Conservation (phyloP, 2,797 vertebrate genomes). For the Oophaga sylvatica region DNA sequence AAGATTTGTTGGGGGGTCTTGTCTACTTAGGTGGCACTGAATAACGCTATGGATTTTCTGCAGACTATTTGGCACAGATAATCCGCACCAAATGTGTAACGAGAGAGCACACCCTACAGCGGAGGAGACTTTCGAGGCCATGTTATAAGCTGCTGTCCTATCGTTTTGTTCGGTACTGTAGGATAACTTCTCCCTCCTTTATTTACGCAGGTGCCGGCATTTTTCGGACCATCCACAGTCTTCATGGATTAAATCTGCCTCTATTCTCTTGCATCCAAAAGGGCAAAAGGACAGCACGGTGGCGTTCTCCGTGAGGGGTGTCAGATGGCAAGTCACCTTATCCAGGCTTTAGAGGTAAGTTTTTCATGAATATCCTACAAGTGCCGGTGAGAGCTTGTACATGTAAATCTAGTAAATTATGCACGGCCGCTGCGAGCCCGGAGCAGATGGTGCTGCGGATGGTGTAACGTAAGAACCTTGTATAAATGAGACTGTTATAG, state of each 20-base stretch:
- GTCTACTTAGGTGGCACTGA: no score
- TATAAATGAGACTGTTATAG: conserved; percentile 35
- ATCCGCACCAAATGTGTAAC: no score
- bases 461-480: conserved; percentile 66
- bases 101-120: no score
- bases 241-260: conserved; percentile 4
- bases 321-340: conserved; percentile 70
- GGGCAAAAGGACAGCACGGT: conserved; percentile 72
- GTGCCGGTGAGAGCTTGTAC: conserved; percentile 40
- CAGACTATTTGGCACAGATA: no score
- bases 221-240: neutral
- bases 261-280: conserved; percentile 45
- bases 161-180: no score
- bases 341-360: conserved; percentile 68
- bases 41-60: no score
- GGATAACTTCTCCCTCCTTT: neutral
- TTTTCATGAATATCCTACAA: conserved; percentile 70
- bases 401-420: conserved; percentile 70
- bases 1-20: no score
- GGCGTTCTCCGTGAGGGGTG: conserved; percentile 65
- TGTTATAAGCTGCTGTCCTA: no score
- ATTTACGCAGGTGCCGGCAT: neutral
- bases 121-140: no score
- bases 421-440: conserved; percentile 57
- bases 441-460: conserved; percentile 70